phyloP scores from a whole-genome alignment of 1,140 invertebrate genomes.

The Caenorhabditis latens region DNA sequence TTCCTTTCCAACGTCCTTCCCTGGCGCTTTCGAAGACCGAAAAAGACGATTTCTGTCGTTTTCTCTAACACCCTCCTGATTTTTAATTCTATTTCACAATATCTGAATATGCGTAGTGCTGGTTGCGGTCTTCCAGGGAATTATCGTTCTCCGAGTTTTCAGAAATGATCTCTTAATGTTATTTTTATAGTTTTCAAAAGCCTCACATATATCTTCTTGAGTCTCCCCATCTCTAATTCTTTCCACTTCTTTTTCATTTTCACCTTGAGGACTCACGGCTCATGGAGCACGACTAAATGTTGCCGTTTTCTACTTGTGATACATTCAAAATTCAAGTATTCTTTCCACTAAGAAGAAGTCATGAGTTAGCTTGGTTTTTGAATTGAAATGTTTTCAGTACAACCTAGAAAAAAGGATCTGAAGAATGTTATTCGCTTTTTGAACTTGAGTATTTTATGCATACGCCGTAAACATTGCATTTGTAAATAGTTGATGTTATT shows the following conservation, averaged over 20 bases:
- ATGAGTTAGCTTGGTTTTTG: not conserved
- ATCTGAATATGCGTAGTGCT: not conserved
- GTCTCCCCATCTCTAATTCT: not conserved
- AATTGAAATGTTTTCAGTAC: no score
- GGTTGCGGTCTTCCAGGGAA: not conserved
- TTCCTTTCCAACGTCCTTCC: conserved; percentile 44
- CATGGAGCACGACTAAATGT: conserved; percentile 30
- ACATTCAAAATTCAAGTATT: not conserved
- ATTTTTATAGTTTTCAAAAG: not conserved
- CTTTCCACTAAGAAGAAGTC: not conserved
- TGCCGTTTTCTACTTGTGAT: not conserved
- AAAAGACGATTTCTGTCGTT: conserved; percentile 53
- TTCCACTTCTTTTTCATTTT: not conserved
- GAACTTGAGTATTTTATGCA: no score
- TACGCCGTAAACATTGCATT: no score
- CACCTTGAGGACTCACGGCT: conserved; percentile 2
- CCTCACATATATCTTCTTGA: not conserved
- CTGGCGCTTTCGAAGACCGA: conserved; percentile 25
- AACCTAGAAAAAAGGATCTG: no score
- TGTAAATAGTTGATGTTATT: not conserved
- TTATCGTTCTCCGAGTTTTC: not conserved
- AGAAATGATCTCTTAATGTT: no score
- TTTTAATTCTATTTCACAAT: not conserved
- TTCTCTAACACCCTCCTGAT: conserved; percentile 43
- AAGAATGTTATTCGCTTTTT: no score